Conservation (phyloP, 2,888 invertebrate species). For the Rhingia campestris region DNA sequence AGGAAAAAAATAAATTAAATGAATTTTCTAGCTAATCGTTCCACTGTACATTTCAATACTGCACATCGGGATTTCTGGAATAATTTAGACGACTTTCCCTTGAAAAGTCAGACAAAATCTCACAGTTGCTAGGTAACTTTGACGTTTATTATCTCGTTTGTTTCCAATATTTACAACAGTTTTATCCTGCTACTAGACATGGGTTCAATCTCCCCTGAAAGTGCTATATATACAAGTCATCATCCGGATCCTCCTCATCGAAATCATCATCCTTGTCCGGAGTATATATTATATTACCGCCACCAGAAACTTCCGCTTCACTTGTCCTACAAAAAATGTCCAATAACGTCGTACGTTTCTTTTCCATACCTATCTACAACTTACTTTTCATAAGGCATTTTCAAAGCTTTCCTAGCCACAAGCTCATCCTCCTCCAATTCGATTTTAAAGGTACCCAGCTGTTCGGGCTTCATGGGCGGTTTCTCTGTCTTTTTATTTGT, state of each 20-base stretch:
- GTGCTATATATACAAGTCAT: constrained; percentile 88
- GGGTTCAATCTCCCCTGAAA: background rate
- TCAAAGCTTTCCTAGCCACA: constrained; percentile 81
- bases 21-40: too few species aligned
- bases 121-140: background rate
- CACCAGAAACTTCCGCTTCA: constrained; percentile 84
- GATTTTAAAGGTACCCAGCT: constrained; percentile 81
- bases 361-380: background rate
- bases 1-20: too few species aligned
- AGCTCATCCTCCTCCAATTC: constrained; percentile 82
- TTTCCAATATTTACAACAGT: constrained; percentile 45
- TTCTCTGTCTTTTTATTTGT: constrained; percentile 38
- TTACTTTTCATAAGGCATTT: constrained; percentile 82
- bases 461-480: constrained; percentile 56
- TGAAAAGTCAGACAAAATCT: too few species aligned
- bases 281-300: constrained; percentile 88
- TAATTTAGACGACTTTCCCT: too few species aligned
- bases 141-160: constrained; percentile 27
- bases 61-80: too few species aligned
- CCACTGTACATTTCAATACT: too few species aligned
- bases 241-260: constrained; percentile 94
- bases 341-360: background rate
- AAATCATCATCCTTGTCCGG: constrained; percentile 91
- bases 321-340: constrained; percentile 79
- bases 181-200: background rate